Evolutionary conservation across 2,888 invertebrate species (phyloP).

Genomic region (Lissocephala sabroskyi): DNA sequence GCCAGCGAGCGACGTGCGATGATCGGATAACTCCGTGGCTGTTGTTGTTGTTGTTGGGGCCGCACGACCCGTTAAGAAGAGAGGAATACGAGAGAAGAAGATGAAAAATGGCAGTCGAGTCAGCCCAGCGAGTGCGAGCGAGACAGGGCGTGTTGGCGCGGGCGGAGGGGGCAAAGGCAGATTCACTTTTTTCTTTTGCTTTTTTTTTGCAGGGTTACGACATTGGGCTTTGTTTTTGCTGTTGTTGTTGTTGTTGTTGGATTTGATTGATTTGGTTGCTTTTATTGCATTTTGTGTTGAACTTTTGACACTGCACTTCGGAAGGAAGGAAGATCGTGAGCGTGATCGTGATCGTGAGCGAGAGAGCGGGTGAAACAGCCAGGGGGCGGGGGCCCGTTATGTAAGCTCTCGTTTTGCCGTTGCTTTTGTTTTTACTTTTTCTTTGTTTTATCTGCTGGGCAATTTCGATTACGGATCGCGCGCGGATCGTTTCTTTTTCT

Average conservation of each 20-base stretch:
- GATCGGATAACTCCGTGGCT: background rate
- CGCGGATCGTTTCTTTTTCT: conserved; percentile 7
- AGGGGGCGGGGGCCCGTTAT: too few species aligned
- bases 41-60: background rate
- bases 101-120: conserved; percentile 32
- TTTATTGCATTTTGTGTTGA: background rate
- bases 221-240: conserved; percentile 3
- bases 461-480: conserved; percentile 14
- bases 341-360: too few species aligned
- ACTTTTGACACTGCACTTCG: background rate
- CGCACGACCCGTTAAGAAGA: conserved; percentile 9
- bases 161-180: conserved; percentile 36
- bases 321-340: too few species aligned
- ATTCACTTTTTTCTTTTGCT: conserved; percentile 57
- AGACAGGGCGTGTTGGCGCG: conserved; percentile 9
- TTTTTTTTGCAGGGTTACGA: too few species aligned
- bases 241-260: conserved; percentile 21
- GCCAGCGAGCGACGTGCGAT: conserved; percentile 4
- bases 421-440: conserved; percentile 19
- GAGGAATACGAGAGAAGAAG: background rate
- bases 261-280: conserved; percentile 1
- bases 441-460: background rate
- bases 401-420: too few species aligned
- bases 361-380: too few species aligned
- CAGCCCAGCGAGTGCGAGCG: conserved; percentile 30